Evolutionary conservation across 1,140 invertebrate species (phyloP).

Genomic region (Drosophila lacteicornis): DNA sequence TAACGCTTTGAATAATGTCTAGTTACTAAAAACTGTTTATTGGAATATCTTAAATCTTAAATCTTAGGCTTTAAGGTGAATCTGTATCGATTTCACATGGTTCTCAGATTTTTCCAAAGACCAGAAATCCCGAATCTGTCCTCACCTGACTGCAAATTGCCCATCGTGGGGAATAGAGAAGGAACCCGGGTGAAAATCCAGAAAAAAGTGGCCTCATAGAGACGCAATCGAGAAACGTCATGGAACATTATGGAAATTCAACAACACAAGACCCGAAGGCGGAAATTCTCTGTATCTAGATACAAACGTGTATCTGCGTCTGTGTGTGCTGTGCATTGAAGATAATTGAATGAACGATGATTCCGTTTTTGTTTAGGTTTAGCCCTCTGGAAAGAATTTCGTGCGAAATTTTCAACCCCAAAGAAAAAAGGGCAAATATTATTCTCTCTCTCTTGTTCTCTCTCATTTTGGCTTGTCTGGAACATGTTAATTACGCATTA

Average conservation of each 20-base stretch:
- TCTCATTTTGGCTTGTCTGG: slow-evolving; percentile 2
- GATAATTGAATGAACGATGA: slow-evolving; percentile 63
- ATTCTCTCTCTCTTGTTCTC: neutral
- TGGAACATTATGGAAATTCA: slow-evolving; percentile 57
- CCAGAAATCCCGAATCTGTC: no score
- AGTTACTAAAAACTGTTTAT: no score
- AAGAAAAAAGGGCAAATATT: slow-evolving; percentile 20
- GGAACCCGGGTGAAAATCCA: neutral
- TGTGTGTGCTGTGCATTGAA: slow-evolving; percentile 39
- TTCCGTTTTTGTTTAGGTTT: slow-evolving; percentile 34
- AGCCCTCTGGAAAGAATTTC: slow-evolving; percentile 16
- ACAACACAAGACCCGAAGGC: slow-evolving; percentile 38
- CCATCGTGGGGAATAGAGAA: neutral
- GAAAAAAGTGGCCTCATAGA: slow-evolving; percentile 7
- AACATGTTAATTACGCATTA: slow-evolving; percentile 69
- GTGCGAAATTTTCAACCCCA: slow-evolving; percentile 41
- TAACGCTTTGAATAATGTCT: no score
- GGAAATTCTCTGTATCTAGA: slow-evolving; percentile 55
- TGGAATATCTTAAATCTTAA: no score
- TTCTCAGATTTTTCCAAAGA: no score
- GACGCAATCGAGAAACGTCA: slow-evolving; percentile 32
- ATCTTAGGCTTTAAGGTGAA: no score
- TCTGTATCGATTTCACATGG: no score
- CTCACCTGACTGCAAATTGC: neutral
- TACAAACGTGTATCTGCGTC: slow-evolving; percentile 33